phyloP scores from a whole-genome alignment of 2,797 vertebrate species.

The Catamblyrhynchus diadema region DNA sequence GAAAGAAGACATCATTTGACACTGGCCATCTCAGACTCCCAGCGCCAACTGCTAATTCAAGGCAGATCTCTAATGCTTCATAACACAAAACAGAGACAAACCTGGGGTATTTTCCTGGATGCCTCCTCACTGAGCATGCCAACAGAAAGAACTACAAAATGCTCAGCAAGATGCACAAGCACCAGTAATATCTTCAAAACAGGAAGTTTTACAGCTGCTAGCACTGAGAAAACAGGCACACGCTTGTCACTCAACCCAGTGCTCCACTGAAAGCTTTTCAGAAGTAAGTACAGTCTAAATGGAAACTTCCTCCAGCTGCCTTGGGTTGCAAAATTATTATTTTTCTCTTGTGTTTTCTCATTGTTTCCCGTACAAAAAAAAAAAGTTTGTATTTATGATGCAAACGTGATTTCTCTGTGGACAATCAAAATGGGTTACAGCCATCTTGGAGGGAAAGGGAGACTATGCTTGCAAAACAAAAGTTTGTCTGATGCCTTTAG shows the following conservation, averaged over 20 bases:
- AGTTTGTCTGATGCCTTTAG: background rate
- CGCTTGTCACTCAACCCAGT: background rate
- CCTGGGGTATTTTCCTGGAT: background rate
- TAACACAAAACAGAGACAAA: background rate
- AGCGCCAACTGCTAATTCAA: background rate
- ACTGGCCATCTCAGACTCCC: background rate
- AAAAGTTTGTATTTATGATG: background rate
- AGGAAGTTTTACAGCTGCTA: background rate
- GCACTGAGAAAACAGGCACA: background rate
- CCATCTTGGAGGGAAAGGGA: background rate
- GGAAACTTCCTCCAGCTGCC: background rate
- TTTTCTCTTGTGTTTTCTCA: background rate
- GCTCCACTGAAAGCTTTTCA: background rate
- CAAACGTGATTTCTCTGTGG: background rate
- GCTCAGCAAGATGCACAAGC: background rate
- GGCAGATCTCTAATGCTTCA: background rate
- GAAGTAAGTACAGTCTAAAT: background rate
- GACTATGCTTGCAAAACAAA: background rate
- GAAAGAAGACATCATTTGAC: conserved; percentile 30
- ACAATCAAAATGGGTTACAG: background rate
- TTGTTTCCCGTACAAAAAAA: background rate
- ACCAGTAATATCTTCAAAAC: background rate
- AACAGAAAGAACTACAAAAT: background rate
- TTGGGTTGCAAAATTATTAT: background rate
- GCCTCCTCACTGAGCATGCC: background rate